Conservation (phyloP, 2,113 vertebrate genomes). For the Nansenia antarctica region DNA sequence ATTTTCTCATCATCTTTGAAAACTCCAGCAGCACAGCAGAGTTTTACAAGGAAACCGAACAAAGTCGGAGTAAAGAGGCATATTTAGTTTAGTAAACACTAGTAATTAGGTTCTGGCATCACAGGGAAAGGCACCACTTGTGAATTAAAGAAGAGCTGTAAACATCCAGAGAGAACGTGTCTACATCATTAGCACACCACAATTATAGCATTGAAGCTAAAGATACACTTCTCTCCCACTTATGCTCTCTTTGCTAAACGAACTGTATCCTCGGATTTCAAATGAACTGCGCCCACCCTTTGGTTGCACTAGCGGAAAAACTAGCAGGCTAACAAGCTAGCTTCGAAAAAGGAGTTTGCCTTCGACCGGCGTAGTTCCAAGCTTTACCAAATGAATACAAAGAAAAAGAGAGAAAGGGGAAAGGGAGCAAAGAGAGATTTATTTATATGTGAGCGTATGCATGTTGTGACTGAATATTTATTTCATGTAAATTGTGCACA, state of each 20-base stretch:
- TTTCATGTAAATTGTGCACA: constrained; percentile 63
- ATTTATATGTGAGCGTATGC: constrained; percentile 21
- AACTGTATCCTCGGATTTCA: constrained; percentile 42
- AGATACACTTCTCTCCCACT: constrained; percentile 62
- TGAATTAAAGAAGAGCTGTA: constrained; percentile 74
- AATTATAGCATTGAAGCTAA: constrained; percentile 76
- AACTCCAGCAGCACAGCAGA: no score
- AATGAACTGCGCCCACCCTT: constrained; percentile 17
- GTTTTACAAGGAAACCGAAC: no score
- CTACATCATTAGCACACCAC: constrained; percentile 74
- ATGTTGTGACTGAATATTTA: constrained; percentile 57
- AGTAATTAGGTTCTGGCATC: constrained; percentile 73
- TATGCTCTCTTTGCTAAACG: constrained; percentile 56
- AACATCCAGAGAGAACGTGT: constrained; percentile 71
- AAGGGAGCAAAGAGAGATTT: constrained; percentile 3
- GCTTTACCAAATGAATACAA: neutral
- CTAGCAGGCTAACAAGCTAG: neutral
- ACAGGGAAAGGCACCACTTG: constrained; percentile 59
- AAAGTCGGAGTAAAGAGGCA: no score
- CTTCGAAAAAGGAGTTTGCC: neutral
- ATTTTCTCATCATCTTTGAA: no score
- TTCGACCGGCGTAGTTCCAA: neutral
- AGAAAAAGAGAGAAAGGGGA: neutral
- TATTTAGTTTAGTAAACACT: constrained; percentile 38
- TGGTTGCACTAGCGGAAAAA: neutral